Evolutionary conservation across 2,113 vertebrate genomes (phyloP).

Genomic region (Paraplagusia blochii): DNA sequence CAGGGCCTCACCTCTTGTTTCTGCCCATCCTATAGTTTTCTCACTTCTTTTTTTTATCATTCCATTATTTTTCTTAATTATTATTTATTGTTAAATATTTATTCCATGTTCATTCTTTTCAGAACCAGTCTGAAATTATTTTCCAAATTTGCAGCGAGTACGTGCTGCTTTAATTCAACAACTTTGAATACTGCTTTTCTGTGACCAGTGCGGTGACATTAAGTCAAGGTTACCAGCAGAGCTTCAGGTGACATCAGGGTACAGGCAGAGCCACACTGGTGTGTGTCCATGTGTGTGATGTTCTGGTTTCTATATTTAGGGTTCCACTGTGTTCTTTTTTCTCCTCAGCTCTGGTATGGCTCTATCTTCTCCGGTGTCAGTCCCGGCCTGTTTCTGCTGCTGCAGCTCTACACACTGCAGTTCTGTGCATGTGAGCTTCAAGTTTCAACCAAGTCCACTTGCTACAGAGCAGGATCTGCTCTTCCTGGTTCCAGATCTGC

Average conservation of each 20-base stretch:
- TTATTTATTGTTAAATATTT: no score
- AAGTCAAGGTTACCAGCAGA: neutral
- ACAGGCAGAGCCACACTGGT: conserved; percentile 9
- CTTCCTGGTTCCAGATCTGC: neutral
- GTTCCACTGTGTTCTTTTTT: conserved; percentile 5
- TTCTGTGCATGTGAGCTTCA: conserved; percentile 30
- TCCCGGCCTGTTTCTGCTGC: conserved; percentile 29
- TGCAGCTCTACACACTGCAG: conserved; percentile 8
- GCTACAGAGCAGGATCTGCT: conserved; percentile 10
- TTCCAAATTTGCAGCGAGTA: no score
- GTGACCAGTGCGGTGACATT: no score
- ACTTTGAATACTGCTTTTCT: no score
- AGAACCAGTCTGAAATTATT: no score
- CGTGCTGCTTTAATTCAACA: no score
- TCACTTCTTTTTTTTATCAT: no score
- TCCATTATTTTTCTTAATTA: no score
- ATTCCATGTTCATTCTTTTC: no score
- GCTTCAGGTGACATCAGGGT: conserved; percentile 24
- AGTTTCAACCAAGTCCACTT: conserved; percentile 25
- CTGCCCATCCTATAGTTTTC: no score
- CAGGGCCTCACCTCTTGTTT: no score
- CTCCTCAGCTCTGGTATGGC: conserved; percentile 22
- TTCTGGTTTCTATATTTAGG: conserved; percentile 59
- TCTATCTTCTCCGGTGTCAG: conserved; percentile 53
- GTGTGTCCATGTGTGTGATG: conserved; percentile 25